Evolutionary conservation across 2,113 vertebrate genomes (phyloP).

Genomic region (Oceanites oceanicus): DNA sequence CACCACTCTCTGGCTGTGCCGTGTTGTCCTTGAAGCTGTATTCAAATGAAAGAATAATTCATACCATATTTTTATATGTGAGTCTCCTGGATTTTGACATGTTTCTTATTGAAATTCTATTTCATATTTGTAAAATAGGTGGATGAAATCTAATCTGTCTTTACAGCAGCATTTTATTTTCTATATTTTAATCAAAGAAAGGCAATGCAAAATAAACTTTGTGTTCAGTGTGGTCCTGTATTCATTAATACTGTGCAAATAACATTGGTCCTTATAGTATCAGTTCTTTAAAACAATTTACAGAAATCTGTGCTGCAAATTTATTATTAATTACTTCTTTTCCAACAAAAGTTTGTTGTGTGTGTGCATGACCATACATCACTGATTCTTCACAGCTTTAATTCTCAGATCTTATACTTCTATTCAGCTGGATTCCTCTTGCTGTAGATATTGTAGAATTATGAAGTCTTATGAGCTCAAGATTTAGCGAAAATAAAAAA

Average conservation of each 20-base stretch:
- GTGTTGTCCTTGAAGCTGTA: neutral
- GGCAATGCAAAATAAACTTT: neutral
- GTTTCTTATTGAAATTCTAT: neutral
- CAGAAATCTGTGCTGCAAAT: neutral
- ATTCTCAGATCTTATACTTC: neutral
- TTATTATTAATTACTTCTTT: neutral
- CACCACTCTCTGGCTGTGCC: neutral
- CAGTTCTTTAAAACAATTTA: neutral
- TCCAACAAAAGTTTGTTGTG: neutral
- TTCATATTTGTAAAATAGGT: neutral
- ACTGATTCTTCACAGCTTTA: neutral
- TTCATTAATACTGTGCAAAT: neutral
- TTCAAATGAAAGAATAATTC: neutral
- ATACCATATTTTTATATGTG: neutral
- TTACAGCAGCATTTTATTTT: neutral
- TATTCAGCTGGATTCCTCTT: neutral
- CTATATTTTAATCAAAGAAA: neutral
- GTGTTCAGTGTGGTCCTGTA: neutral
- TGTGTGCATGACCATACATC: neutral
- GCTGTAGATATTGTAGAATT: neutral
- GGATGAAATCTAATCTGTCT: neutral
- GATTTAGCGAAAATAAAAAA: neutral
- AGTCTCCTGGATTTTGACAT: neutral
- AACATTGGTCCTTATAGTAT: neutral
- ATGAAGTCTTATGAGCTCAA: neutral